Percentiles rank a stretch among this genome's conserved stretches.
These are phyloP conservation scores for Strix uralensis DNA, from an alignment of 2,113 vertebrate species.

Conservation along the genomic window DNA sequence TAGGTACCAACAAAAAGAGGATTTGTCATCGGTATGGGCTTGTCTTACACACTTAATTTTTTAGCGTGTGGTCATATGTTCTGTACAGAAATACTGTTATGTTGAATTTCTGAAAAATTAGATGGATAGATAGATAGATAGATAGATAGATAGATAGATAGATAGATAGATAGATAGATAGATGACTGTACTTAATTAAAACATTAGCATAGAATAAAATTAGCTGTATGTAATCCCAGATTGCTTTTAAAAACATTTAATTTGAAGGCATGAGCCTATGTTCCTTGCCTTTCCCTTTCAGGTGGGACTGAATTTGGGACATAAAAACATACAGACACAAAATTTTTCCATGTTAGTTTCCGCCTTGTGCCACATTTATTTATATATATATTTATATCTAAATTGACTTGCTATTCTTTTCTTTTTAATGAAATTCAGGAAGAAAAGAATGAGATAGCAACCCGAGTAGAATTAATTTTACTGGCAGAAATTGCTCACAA, in stretches of 20 bases:
- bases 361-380: accelerated
- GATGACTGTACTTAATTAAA: background rate
- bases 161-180: background rate
- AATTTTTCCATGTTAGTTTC: background rate
- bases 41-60: background rate
- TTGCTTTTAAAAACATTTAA: background rate
- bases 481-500: background rate
- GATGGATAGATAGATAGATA: background rate
- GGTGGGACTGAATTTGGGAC: background rate
- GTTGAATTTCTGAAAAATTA: background rate
- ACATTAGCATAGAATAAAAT: background rate
- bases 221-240: background rate
- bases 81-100: background rate
- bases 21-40: background rate
- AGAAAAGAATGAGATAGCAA: background rate
- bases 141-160: too few species aligned
- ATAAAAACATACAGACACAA: background rate
- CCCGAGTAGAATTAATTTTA: background rate
- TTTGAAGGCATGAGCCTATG: background rate
- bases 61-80: background rate
- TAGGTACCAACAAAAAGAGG: background rate
- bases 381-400: background rate
- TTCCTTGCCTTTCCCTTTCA: background rate
- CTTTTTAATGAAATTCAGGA: background rate
- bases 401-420: background rate